Evolutionary conservation across 2,888 invertebrate species (phyloP).

Genomic region (Plagodis dolabraria): DNA sequence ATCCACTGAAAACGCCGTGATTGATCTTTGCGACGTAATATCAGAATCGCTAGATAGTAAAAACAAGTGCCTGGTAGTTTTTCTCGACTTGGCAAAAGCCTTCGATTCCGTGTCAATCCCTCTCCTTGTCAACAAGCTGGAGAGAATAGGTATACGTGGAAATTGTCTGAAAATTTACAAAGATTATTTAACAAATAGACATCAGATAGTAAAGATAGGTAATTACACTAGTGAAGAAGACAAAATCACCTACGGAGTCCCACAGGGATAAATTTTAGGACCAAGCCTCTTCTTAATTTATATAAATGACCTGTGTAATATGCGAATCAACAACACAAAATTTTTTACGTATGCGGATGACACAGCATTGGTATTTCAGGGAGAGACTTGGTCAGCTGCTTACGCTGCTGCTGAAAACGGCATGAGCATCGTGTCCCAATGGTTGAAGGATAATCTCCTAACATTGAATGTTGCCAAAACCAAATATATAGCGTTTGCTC

Average conservation of each 20-base stretch:
- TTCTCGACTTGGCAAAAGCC: too few species aligned
- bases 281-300: conserved; percentile 19
- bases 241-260: conserved; percentile 13
- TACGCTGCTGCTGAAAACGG: conserved; percentile 10
- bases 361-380: conserved; percentile 21
- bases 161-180: neutral
- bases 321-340: neutral
- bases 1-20: conserved; percentile 12
- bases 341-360: conserved; percentile 24
- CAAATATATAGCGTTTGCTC: conserved; percentile 3
- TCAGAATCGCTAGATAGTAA: neutral
- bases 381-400: conserved; percentile 10
- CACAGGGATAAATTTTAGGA: conserved; percentile 24
- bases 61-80: too few species aligned
- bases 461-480: conserved; percentile 17
- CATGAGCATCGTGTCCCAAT: conserved; percentile 4
- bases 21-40: neutral
- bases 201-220: neutral
- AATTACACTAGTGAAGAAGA: neutral
- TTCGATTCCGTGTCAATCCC: too few species aligned
- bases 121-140: neutral
- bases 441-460: conserved; percentile 19
- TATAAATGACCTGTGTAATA: conserved; percentile 20
- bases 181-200: neutral
- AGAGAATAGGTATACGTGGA: conserved; percentile 2